Percentiles rank a stretch among this genome's conserved stretches.
phyloP scores from a whole-genome alignment of 1,140 invertebrate genomes.

The Streblospio benedicti region DNA sequence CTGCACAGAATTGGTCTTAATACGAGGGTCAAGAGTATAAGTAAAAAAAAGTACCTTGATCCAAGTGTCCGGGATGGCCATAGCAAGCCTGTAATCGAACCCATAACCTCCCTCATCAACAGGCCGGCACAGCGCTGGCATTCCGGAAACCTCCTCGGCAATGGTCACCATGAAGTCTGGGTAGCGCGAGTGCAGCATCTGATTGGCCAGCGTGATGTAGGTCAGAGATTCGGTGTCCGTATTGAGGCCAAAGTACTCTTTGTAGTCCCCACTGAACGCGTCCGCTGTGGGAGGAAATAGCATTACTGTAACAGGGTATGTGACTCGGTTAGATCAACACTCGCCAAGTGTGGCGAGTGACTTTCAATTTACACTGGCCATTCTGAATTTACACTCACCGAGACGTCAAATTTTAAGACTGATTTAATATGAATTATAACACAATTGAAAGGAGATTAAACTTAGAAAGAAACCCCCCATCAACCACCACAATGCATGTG shows the following conservation, averaged over 20 bases:
- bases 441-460: too few species aligned
- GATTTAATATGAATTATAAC: too few species aligned
- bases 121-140: conserved; percentile 91
- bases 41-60: conserved; percentile 74
- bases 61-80: conserved; percentile 99
- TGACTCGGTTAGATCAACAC: neutral
- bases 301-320: too few species aligned
- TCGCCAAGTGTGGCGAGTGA: too few species aligned
- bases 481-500: too few species aligned
- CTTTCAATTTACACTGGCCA: too few species aligned
- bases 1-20: too few species aligned
- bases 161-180: conserved; percentile 76
- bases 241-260: conserved; percentile 94
- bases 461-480: too few species aligned
- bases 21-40: too few species aligned
- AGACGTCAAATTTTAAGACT: too few species aligned
- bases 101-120: conserved; percentile 85
- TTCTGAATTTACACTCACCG: too few species aligned
- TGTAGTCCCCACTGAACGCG: conserved; percentile 87
- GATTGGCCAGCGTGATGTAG: conserved; percentile 93
- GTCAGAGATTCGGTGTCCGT: conserved; percentile 91
- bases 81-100: conserved; percentile 94
- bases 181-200: conserved; percentile 78
- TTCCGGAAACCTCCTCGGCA: conserved; percentile 98
- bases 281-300: conserved; percentile 51